Evolutionary conservation across 2,888 invertebrate genomes (phyloP), one percentile per base, ranked within the genome.

Genomic region (Tiphia femorata): DNA sequence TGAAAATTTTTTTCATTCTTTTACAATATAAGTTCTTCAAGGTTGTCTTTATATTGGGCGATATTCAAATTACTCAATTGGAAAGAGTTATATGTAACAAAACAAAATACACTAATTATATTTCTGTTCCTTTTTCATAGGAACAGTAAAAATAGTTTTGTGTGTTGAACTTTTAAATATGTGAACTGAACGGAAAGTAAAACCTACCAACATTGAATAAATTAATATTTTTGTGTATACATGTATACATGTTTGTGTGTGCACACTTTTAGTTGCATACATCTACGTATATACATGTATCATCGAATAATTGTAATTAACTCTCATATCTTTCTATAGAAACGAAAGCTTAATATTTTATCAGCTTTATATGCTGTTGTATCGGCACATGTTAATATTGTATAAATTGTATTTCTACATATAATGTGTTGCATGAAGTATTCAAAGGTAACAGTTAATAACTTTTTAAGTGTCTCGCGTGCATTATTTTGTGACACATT

Each of bases 311-410:
- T 64, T 69, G 68, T 69, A 69, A 64, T 59, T 47, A 61, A 59
- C 38, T 58, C 57, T 68, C 53, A 41, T 55, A 62, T 58, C 63
- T 58, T 68, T 55, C 60, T 68, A 56, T 51, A 38, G 55, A 64
- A 41, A 42, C 58, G 42, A 61, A 59, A 64, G 61, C 64, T 33
- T 64, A 69, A 59, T 63, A 54, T 50, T 55, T 55, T 64, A 61
- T 61, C 69, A 69, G 58, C 58, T 10, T 43, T 59, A 21, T 40
- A 30, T 7, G 63, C 63, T 68, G 59, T 49, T 60, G 44, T 53
- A 57, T 50, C 51, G 49, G 38, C 61, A 66, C 69, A 67, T 67
- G 62, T 69, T 69, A 48, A 70, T 62, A 64, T 62, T 62, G 54
- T 53, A 57, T 55, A 67, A 54, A 62, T 67, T 48, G 41, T 64